Percentiles rank a stretch among this genome's conserved stretches.
These are phyloP conservation scores for Drosophila eohydei DNA, from an alignment of 2,888 invertebrate species.

Conservation along the genomic window DNA sequence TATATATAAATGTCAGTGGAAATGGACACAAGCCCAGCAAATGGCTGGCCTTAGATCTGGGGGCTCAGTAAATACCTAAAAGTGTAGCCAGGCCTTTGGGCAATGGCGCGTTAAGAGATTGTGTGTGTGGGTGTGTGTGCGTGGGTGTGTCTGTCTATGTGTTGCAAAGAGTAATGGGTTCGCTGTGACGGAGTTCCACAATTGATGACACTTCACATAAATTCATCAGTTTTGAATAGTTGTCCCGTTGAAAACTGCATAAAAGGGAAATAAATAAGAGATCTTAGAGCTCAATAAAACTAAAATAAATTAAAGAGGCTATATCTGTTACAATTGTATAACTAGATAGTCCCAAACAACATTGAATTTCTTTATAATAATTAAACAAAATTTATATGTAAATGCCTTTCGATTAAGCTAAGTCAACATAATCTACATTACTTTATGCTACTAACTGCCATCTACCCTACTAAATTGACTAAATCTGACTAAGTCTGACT, in stretches of 20 bases:
- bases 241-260: background rate
- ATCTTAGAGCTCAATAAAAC: background rate
- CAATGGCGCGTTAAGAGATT: conserved; percentile 27
- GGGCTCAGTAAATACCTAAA: conserved; percentile 12
- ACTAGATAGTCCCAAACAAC: too few relatives aligned
- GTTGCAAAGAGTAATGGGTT: background rate
- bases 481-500: too few relatives aligned
- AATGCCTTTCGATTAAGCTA: too few relatives aligned
- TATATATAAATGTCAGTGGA: conserved; percentile 13
- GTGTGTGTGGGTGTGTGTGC: background rate
- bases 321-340: too few relatives aligned
- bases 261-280: background rate
- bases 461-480: too few relatives aligned
- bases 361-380: too few relatives aligned
- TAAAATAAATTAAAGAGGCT: too few relatives aligned
- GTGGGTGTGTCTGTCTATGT: background rate
- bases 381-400: too few relatives aligned
- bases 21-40: conserved; percentile 14
- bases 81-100: conserved; percentile 7
- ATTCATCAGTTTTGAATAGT: background rate
- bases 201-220: conserved; percentile 9
- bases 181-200: background rate
- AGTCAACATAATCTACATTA: too few relatives aligned
- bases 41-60: conserved; percentile 8
- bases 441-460: too few relatives aligned